Conservation (phyloP, 2,113 vertebrate species). For the Uropsilus gracilis region DNA sequence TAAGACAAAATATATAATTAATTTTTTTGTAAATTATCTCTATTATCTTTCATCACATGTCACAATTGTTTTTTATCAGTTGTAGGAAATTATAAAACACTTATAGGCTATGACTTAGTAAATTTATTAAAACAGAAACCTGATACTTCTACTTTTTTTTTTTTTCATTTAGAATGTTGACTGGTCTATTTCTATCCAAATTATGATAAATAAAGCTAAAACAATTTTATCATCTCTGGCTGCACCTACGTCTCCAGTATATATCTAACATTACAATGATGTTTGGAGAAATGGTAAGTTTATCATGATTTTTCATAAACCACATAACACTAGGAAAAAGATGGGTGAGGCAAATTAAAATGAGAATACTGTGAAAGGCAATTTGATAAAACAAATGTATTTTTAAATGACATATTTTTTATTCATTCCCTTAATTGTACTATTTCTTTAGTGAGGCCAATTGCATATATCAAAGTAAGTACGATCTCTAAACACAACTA, state of each 20-base stretch:
- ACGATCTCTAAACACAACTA: neutral
- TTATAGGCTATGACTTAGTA: neutral
- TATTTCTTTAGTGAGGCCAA: neutral
- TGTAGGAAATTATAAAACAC: neutral
- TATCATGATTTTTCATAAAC: neutral
- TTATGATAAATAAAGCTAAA: constrained; percentile 8
- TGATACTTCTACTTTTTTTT: neutral
- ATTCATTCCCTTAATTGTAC: neutral
- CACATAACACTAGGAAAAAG: neutral
- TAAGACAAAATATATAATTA: too few relatives aligned
- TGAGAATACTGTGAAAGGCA: neutral
- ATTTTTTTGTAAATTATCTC: neutral
- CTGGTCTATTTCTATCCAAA: neutral
- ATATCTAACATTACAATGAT: neutral
- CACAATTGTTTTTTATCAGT: neutral
- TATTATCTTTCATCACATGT: neutral
- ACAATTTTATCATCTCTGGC: neutral
- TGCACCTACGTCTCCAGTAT: neutral
- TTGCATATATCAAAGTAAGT: neutral
- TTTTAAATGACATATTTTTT: neutral
- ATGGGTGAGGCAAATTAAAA: neutral
- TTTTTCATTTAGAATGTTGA: neutral
- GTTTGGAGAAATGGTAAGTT: neutral
- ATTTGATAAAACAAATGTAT: neutral
- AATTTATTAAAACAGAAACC: neutral